A percentile compares a stretch with the other conserved stretches of the same genome.
Conservation (phyloP, 2,888 invertebrate genomes). For the Criorhina ranunculi region DNA sequence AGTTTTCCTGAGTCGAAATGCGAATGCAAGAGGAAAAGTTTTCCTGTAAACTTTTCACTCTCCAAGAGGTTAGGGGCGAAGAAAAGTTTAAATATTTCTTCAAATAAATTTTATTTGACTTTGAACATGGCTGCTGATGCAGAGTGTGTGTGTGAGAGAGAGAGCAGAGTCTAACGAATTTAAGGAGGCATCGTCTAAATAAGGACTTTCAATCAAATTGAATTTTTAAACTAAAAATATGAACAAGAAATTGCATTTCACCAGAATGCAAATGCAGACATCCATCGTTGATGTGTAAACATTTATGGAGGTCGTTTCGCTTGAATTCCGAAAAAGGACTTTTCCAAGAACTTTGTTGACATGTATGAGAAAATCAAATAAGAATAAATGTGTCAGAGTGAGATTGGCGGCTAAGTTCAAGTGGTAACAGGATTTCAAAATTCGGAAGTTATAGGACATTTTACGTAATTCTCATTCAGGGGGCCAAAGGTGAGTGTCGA, state of each 20-base stretch:
- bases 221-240: background rate
- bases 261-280: background rate
- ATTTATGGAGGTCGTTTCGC: too few species aligned
- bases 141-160: background rate
- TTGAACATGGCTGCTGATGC: background rate
- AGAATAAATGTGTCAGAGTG: too few species aligned
- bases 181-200: background rate
- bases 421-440: too few species aligned
- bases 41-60: background rate
- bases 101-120: slow-evolving; percentile 51
- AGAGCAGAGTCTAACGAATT: background rate
- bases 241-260: slow-evolving; percentile 3
- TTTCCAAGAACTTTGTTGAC: too few species aligned
- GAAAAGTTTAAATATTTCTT: slow-evolving; percentile 49
- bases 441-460: too few species aligned
- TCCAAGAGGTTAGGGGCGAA: background rate
- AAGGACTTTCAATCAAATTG: slow-evolving; percentile 16
- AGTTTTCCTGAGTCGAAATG: background rate
- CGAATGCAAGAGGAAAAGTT: slow-evolving; percentile 17
- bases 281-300: background rate
- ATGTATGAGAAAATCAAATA: too few species aligned
- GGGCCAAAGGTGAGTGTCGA: too few species aligned
- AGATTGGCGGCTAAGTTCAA: too few species aligned
- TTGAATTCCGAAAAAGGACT: too few species aligned
- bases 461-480: too few species aligned